Percentiles rank a stretch among this genome's conserved stretches.
phyloP scores from a whole-genome alignment of 2,797 vertebrate genomes.

The Podarcis lilfordi region DNA sequence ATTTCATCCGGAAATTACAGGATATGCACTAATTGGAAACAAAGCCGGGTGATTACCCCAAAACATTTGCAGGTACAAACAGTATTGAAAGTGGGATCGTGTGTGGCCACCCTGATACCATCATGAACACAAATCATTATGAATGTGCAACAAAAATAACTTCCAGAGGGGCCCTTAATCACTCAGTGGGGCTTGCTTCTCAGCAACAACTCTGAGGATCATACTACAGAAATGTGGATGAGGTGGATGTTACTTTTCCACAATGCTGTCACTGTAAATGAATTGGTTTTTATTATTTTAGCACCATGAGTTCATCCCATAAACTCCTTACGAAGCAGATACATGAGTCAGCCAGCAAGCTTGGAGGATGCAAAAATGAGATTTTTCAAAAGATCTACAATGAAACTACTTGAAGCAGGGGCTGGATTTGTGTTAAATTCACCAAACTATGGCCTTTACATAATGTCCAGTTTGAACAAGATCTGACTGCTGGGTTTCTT shows the following conservation, averaged over 20 bases:
- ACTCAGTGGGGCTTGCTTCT: not conserved
- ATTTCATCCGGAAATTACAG: no score
- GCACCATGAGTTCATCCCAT: not conserved
- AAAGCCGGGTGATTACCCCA: no score
- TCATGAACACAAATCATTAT: no score
- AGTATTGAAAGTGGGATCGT: no score
- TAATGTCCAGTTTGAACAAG: constrained; percentile 64
- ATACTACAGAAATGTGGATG: not conserved
- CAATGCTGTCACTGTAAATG: not conserved
- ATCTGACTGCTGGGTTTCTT: constrained; percentile 72
- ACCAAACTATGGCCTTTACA: constrained; percentile 69
- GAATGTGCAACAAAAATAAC: no score
- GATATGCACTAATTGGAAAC: no score
- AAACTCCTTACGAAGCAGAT: constrained; percentile 40
- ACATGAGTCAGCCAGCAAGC: constrained; percentile 16
- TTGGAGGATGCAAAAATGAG: constrained; percentile 44
- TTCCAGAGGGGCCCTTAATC: no score
- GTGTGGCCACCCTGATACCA: no score
- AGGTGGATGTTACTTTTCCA: not conserved
- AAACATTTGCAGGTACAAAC: no score
- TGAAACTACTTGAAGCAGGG: constrained; percentile 55
- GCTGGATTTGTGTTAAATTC: constrained; percentile 62
- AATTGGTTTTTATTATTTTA: not conserved
- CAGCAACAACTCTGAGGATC: not conserved
- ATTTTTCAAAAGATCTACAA: constrained; percentile 50